Evolutionary conservation across 2,113 vertebrate genomes (phyloP).

Genomic region (Heptranchias perlo): DNA sequence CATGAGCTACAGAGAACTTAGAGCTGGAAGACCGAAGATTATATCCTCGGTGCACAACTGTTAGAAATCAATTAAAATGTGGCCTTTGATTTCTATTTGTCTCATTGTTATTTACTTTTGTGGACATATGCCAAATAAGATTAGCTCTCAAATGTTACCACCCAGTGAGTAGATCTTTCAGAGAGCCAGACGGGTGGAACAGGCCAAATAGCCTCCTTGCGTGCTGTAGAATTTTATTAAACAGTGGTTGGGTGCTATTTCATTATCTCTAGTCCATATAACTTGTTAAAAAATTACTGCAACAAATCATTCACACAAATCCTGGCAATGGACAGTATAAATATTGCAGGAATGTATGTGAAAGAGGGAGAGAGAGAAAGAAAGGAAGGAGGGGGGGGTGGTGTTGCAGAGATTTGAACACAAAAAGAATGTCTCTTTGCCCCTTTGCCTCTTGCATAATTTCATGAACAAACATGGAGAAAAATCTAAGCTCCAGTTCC

Average conservation of each 20-base stretch:
- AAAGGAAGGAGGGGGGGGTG: no score
- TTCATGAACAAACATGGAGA: background rate
- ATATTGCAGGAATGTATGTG: background rate
- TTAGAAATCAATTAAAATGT: conserved; percentile 13
- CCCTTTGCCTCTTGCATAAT: background rate
- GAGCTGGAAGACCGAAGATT: background rate
- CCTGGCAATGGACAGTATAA: background rate
- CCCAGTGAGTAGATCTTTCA: background rate
- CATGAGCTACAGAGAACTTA: background rate
- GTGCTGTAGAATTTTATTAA: background rate
- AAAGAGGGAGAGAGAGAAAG: no score
- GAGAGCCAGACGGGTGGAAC: background rate
- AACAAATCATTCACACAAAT: background rate
- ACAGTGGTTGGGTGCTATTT: background rate
- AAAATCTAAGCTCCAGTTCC: background rate
- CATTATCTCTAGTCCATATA: background rate
- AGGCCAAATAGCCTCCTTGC: background rate
- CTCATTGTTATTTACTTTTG: background rate
- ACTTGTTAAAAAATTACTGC: background rate
- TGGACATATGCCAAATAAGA: background rate
- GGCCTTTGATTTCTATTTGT: background rate
- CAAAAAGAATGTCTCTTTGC: background rate
- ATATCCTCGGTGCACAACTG: background rate
- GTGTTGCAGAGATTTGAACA: background rate
- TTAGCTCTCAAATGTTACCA: background rate